Conservation (phyloP, 1,140 invertebrate species). For the Drosophila neocordata region DNA sequence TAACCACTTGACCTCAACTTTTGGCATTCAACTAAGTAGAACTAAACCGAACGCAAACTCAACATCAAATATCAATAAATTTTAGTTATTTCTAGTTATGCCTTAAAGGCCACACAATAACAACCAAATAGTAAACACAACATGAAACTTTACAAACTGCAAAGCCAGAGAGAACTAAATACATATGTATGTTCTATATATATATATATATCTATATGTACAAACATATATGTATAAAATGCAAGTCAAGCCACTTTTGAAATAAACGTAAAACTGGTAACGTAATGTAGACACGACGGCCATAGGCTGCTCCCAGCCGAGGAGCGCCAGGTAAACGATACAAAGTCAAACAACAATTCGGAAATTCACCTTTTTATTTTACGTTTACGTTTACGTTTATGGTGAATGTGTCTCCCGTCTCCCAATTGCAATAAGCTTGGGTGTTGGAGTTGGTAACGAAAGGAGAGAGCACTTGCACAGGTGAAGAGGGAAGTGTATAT, state of each 20-base stretch:
- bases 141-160: conserved; percentile 28
- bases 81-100: conserved; percentile 9
- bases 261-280: conserved; percentile 23
- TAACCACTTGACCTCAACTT: neutral
- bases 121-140: conserved; percentile 42
- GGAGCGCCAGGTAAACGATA: conserved; percentile 52
- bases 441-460: neutral
- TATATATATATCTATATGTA: neutral
- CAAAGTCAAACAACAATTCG: conserved; percentile 75
- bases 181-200: conserved; percentile 47
- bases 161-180: conserved; percentile 67
- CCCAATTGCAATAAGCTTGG: conserved; percentile 28
- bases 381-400: conserved; percentile 68
- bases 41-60: neutral
- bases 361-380: conserved; percentile 63
- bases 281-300: conserved; percentile 12
- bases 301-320: conserved; percentile 23
- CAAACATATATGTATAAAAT: neutral
- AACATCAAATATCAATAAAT: conserved; percentile 11
- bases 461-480: conserved; percentile 3
- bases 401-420: conserved; percentile 62
- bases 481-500: neutral
- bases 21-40: neutral
- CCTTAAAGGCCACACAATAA: conserved; percentile 11
- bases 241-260: conserved; percentile 8